Evolutionary conservation across 2,888 invertebrate species (phyloP).

Genomic region (Nemoura dubitans): DNA sequence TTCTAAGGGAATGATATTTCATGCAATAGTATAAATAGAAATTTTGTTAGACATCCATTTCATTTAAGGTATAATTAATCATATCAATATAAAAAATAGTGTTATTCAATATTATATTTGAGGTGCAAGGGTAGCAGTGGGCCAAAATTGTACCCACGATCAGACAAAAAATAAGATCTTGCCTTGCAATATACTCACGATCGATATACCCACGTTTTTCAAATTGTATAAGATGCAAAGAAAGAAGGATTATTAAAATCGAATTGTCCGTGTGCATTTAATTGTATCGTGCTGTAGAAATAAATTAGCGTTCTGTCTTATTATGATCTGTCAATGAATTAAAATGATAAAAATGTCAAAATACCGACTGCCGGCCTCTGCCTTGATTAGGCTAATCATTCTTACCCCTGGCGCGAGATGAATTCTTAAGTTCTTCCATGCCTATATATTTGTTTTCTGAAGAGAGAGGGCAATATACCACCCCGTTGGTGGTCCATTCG

Average conservation of each 20-base stretch:
- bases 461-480: neutral
- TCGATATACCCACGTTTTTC: too few relatives aligned
- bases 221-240: too few relatives aligned
- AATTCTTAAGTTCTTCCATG: neutral
- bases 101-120: neutral
- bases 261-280: too few relatives aligned
- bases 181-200: too few relatives aligned
- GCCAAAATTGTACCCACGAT: too few relatives aligned
- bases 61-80: neutral
- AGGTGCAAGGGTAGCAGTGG: too few relatives aligned
- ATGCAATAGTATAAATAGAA: neutral
- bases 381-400: neutral
- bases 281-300: neutral
- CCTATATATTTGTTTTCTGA: neutral
- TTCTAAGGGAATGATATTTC: constrained; percentile 15
- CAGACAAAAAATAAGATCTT: too few relatives aligned
- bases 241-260: too few relatives aligned
- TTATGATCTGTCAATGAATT: neutral
- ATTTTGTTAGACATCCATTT: constrained; percentile 7
- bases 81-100: neutral
- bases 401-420: neutral
- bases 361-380: neutral
- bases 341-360: neutral
- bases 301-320: neutral
- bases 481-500: neutral